Conservation (phyloP, 2,888 invertebrate genomes). For the Tetragonula carbonaria region DNA sequence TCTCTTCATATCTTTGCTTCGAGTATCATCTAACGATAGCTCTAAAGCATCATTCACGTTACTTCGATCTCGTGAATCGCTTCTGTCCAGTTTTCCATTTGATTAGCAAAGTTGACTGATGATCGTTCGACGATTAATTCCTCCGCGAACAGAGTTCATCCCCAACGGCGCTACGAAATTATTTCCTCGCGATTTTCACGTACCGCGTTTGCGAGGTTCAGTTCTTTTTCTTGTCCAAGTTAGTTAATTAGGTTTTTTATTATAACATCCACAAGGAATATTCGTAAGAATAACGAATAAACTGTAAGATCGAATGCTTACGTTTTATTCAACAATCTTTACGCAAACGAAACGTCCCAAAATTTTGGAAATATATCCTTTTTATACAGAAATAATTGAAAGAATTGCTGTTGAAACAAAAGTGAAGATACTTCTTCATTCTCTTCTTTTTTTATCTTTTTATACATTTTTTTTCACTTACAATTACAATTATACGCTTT, state of each 20-base stretch:
- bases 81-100: conserved; percentile 15
- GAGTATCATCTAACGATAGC: conserved; percentile 36
- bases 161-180: background rate
- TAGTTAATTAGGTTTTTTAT: background rate
- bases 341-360: too few species aligned
- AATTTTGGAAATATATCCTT: too few species aligned
- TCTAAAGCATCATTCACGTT: conserved; percentile 20
- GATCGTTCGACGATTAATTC: conserved; percentile 10
- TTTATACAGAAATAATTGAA: too few species aligned
- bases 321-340: background rate
- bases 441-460: too few species aligned
- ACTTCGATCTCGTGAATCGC: conserved; percentile 35
- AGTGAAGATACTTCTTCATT: too few species aligned
- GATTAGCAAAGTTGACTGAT: conserved; percentile 10
- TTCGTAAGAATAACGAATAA: background rate
- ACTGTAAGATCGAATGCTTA: background rate
- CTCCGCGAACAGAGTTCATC: background rate
- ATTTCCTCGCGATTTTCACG: background rate
- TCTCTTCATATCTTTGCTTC: conserved; percentile 19
- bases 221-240: background rate
- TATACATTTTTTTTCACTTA: too few species aligned
- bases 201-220: background rate
- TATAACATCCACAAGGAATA: background rate
- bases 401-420: too few species aligned
- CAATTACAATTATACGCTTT: too few species aligned